Base-by-base conservation (phyloP, 2,113 vertebrate species). In the Hystrix cristata region DNA sequence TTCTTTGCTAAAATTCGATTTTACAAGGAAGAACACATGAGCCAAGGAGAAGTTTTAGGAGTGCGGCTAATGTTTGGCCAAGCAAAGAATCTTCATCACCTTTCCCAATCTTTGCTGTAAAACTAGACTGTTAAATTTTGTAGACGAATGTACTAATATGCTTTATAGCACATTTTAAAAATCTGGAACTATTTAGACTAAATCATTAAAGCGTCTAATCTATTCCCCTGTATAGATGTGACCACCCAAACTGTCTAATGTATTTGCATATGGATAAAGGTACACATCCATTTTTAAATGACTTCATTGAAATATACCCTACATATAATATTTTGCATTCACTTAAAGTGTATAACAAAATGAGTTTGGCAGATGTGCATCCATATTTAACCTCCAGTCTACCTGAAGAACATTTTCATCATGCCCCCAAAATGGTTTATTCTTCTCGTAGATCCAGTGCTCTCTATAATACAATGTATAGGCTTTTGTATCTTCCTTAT, bases 101-200 rank as follows among this genome's bases (percentile, higher is more conserved):
- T 55, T 95, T 31, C 34, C 23, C 57, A 92, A 62, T 48, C 43
- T 91, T 91, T 76, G 53, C 46, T 78, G 87, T 78, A 27, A 95
- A 87, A 43, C 16, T 78, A 2, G 27, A 46, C 74, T 74, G 81
- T 69, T 62, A 23, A 25, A 62, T 31, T 90, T 72, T 31, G 53
- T 51, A 25, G 78, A 78, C 6, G 59, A 79, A 69, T 79, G 29
- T n/a, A 27, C 46, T 92, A 76, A 85, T 62, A 71, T 80, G 4
- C 4, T 80, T 59, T 55, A 12, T 34, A 60, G 76, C 15, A 21
- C 27, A 34, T 27, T 69, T 92, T 92, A 6, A 15, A 38, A 88
- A 59, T 83, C 65, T 87, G 21, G 46, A 82, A 65, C 55, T 67
- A 6, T 72, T 13, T 27, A 64, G 15, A 90, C 1, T 31, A 87